Evolutionary conservation across 2,113 vertebrate species (phyloP), one percentile per base, ranked within the genome.

Genomic region (Ceuthmochares aereus): DNA sequence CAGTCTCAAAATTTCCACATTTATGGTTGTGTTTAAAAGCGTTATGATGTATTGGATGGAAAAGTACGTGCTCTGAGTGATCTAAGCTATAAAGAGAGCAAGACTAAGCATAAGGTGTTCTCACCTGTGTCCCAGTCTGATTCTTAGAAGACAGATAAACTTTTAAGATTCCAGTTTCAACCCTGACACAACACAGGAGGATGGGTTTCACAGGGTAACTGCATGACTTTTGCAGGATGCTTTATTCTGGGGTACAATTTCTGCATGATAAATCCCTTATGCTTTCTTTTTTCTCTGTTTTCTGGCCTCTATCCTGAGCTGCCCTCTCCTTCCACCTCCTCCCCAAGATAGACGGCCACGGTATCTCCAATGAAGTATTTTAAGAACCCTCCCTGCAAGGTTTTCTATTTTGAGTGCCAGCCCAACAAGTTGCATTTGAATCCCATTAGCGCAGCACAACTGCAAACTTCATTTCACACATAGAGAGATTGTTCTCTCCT

Each of bases 401-500:
- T 76, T 95, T 90, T 90, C 93, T 75, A 5, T 83, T 62, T 91
- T 66, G 67, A 97, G 84, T 77, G 90, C 73, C 14, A 14, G 37
- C 64, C 62, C 79, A 59, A 81, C 14, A 62, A 89, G 91, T 79
- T 87, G 92, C 83, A 47, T 92, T 95, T 69, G 92, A 96, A 94
- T 95, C 87, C 91, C 66, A 40, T 75, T 85, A 96, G 89, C 73
- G n/a, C 36, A 26, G 70, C 11, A 3, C 91, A 85, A 87, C 73
- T 79, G 72, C 67, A 82, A 87, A 88, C 12, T 85, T 86, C 90
- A 87, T 94, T 79, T 94, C 2, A 8, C 47, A 11, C 45, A 42
- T 5, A 90, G 73, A 84, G 91, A 75, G 89, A 94, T 90, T 43
- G 93, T 92, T 96, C 93, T 94, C 84, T 87, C 95, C 87, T 84